A percentile compares a stretch with the other conserved stretches of the same genome.
These are phyloP conservation scores for Molorchus minor DNA, from an alignment of 2,888 invertebrate species.

Conservation along the genomic window DNA sequence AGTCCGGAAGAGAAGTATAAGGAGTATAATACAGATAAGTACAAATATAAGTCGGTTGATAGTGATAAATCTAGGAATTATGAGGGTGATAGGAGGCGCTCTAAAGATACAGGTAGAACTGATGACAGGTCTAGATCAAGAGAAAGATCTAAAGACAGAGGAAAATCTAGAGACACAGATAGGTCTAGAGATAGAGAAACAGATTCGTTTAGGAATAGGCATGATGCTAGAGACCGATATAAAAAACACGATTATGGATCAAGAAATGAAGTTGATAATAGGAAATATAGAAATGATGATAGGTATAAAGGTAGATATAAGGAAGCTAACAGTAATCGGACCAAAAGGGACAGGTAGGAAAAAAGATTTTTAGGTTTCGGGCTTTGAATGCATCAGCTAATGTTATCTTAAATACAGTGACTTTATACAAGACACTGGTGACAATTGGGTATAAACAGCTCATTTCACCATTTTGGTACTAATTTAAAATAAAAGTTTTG, in stretches of 20 bases:
- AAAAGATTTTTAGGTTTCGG: conserved; percentile 1
- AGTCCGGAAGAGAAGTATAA: conserved; percentile 28
- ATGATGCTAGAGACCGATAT: conserved; percentile 33
- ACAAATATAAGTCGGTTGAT: conserved; percentile 20
- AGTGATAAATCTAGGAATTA: conserved; percentile 24
- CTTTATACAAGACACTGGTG: too few relatives aligned
- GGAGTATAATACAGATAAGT: conserved; percentile 25
- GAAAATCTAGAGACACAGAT: conserved; percentile 9
- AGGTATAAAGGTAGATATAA: conserved; percentile 25
- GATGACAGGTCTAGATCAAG: conserved; percentile 18
- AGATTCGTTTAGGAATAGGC: conserved; percentile 25
- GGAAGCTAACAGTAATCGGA: conserved; percentile 32
- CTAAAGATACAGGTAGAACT: conserved; percentile 23
- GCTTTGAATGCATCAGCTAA: background rate
- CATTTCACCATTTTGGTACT: too few relatives aligned
- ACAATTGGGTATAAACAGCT: too few relatives aligned
- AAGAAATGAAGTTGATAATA: conserved; percentile 15
- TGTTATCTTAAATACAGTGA: conserved; percentile 1
- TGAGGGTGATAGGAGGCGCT: too few relatives aligned
- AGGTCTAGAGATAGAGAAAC: conserved; percentile 29
- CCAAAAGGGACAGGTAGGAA: conserved; percentile 28
- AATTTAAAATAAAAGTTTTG: too few relatives aligned
- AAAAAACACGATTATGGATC: conserved; percentile 32
- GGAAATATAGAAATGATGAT: conserved; percentile 26
- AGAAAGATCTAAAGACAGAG: conserved; percentile 26